Base-by-base conservation (phyloP, 2,113 vertebrate genomes). In the Isurus oxyrinchus region DNA sequence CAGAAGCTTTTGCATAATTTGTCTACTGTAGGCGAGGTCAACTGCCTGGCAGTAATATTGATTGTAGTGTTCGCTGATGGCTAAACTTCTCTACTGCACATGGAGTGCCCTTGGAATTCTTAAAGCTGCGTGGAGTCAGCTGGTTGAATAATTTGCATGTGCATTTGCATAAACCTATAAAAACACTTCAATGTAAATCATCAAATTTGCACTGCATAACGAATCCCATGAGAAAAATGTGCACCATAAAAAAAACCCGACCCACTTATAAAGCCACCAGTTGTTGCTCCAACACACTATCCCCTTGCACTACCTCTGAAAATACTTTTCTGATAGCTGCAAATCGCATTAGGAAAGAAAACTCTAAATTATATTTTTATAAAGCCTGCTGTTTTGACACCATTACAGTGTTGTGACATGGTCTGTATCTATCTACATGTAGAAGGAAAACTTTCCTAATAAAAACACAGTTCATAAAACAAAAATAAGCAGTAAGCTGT, bases 401-500 rank as follows among this genome's bases (percentile, higher is more conserved):
- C 35, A 94, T 63, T 63, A 63, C 4, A 40, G 59, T 23, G 35
- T 94, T 40, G 90, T 63, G 59, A 63, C 59, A 94, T 13, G 59
- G 59, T 63, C 59, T 94, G 90, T 7, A 63, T 94, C 57, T 59
- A 94, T 66, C 61, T n/a, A 63, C 90, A 94, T 40, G 90, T 35
- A 21, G 90, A 94, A 94, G 90, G 90, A 94, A 94, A 35, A 61
- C 90, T 63, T 61, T 94, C 40, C 90, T 63, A 94, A 94, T 94
- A 63, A 94, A 94, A 94, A 94, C 90, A 94, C 59, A 0, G 57
- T 63, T 94, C 59, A 94, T 23, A 40, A 94, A 94, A 94, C 27
- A 59, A 94, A 94, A 94, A 94, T 40, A 94, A 94, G 90, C 59
- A 63, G 59, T 94, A 94, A 94, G 59, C 59, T 94, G 59, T 94